phyloP scores from a whole-genome alignment of 2,797 vertebrate species.

The Rhabdophis nuchalis region DNA sequence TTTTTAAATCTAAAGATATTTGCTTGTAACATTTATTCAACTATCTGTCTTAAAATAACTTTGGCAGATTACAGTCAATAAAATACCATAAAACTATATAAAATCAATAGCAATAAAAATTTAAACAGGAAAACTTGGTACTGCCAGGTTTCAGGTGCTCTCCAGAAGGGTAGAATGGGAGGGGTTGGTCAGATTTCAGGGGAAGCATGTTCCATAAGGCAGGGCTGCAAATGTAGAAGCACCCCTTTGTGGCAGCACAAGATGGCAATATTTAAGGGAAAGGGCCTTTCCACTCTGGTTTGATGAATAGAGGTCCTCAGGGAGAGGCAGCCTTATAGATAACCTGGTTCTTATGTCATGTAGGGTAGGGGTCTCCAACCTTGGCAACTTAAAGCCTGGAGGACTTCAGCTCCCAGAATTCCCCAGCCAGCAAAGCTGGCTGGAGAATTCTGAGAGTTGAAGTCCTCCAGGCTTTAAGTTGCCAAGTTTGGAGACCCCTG shows the following conservation, averaged over 20 bases:
- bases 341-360: not conserved
- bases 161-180: not conserved
- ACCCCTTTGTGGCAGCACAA: not conserved
- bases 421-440: no score
- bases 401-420: no score
- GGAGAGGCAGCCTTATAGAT: not conserved
- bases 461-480: no score
- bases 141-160: not conserved
- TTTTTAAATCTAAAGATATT: not conserved
- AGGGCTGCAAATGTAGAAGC: not conserved
- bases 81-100: not conserved
- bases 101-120: not conserved
- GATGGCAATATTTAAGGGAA: not conserved
- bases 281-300: not conserved
- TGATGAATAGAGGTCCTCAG: not conserved
- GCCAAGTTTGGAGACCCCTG: no score
- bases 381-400: no score
- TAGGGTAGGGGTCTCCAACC: no score
- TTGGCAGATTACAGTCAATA: not conserved
- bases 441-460: no score
- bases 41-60: not conserved
- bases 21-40: not conserved
- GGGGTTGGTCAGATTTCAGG: not conserved
- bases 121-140: not conserved
- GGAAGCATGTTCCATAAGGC: not conserved